phyloP scores from a whole-genome alignment of 2,888 invertebrate species.

The Pseudococcus longispinus region DNA sequence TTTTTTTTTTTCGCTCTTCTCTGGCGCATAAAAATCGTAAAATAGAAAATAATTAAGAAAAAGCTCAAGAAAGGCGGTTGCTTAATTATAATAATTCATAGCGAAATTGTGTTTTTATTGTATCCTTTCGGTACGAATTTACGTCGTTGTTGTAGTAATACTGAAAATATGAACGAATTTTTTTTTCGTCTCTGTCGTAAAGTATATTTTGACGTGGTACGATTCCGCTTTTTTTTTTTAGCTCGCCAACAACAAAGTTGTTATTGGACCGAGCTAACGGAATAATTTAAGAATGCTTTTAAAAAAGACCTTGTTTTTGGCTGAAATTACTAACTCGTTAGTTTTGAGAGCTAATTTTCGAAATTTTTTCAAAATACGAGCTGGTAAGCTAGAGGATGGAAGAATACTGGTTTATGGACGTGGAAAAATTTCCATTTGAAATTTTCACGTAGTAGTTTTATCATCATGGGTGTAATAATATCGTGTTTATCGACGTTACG shows the following conservation, averaged over 20 bases:
- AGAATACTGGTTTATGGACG: background rate
- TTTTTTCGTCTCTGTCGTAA: background rate
- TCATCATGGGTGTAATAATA: background rate
- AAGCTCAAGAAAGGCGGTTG: slow-evolving; percentile 29
- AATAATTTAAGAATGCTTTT: slow-evolving; percentile 42
- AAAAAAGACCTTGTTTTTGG: background rate
- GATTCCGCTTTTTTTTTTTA: background rate
- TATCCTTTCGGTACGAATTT: slow-evolving; percentile 21
- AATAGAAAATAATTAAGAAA: slow-evolving; percentile 51
- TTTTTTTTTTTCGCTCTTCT: slow-evolving; percentile 41
- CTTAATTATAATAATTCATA: slow-evolving; percentile 49
- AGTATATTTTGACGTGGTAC: slow-evolving; percentile 4
- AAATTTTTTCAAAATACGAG: background rate
- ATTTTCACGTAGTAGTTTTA: background rate
- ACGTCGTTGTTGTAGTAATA: background rate
- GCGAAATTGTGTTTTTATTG: slow-evolving; percentile 47
- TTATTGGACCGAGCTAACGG: background rate
- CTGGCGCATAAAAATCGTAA: slow-evolving; percentile 29
- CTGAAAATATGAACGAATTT: background rate
- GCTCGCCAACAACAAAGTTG: background rate
- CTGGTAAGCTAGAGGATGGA: background rate
- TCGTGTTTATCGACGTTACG: background rate
- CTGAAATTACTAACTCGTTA: background rate
- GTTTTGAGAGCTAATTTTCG: background rate
- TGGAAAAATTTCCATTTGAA: background rate